Percentiles rank a stretch among this genome's conserved stretches.
These are phyloP conservation scores for Tigriopus californicus DNA, from an alignment of 2,888 invertebrate genomes.

Conservation along the genomic window DNA sequence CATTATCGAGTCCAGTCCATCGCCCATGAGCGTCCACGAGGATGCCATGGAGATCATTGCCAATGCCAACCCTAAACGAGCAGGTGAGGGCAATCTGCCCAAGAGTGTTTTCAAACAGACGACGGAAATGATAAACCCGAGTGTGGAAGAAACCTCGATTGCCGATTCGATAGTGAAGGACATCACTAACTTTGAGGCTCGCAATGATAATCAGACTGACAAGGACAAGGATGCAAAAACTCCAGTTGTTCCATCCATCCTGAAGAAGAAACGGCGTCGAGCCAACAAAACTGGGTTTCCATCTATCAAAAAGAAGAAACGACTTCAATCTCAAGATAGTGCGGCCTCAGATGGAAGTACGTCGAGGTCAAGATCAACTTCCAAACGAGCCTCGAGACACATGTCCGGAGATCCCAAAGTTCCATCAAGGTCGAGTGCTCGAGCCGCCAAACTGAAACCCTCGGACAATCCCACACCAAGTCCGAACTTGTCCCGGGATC, in stretches of 20 bases:
- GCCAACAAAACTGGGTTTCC: conserved; percentile 75
- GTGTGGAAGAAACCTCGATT: too few species aligned
- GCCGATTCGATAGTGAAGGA: too few species aligned
- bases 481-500: background rate
- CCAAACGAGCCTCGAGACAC: background rate
- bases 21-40: too few species aligned
- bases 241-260: background rate
- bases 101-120: too few species aligned
- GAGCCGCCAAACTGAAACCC: background rate
- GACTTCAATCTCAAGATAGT: conserved; percentile 27
- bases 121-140: too few species aligned
- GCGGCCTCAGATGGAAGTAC: conserved; percentile 25
- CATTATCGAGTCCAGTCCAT: too few species aligned
- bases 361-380: conserved; percentile 23
- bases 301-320: conserved; percentile 45
- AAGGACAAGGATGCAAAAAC: too few species aligned
- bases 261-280: conserved; percentile 38
- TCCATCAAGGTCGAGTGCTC: background rate
- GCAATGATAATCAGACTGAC: too few species aligned
- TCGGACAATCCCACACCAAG: background rate
- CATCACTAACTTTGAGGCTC: too few species aligned
- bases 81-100: too few species aligned
- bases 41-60: too few species aligned
- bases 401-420: background rate
- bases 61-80: too few species aligned